Evolutionary conservation across 2,888 invertebrate species (phyloP).

Genomic region (Hydropsyche betteni): DNA sequence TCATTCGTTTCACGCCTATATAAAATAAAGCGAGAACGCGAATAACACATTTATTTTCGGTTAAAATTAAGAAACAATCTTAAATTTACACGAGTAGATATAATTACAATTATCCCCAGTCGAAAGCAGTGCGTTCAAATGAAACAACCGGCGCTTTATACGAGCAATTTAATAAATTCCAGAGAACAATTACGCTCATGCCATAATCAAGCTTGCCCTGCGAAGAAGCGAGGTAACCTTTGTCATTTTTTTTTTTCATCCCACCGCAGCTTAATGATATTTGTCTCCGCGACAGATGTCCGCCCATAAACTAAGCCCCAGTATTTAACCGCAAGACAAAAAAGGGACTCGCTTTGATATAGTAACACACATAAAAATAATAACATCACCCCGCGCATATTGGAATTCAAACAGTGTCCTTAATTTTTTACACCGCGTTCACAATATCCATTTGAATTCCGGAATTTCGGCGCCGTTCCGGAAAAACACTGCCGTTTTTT

Average conservation of each 20-base stretch:
- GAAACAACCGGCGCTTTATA: too few relatives aligned
- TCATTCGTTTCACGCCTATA: too few relatives aligned
- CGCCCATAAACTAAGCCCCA: constrained; percentile 25
- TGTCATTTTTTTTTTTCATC: constrained; percentile 6
- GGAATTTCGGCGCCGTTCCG: neutral
- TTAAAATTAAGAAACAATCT: too few relatives aligned
- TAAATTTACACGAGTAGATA: too few relatives aligned
- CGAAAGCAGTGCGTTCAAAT: too few relatives aligned
- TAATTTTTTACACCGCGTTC: too few relatives aligned
- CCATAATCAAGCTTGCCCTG: too few relatives aligned
- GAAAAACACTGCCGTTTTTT: constrained; percentile 6
- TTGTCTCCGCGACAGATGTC: constrained; percentile 28
- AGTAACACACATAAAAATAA: neutral
- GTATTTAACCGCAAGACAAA: constrained; percentile 3
- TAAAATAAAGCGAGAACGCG: too few relatives aligned
- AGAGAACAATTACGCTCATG: too few relatives aligned
- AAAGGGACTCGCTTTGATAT: constrained; percentile 1
- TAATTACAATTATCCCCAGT: too few relatives aligned
- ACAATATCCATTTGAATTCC: neutral
- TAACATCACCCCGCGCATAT: neutral
- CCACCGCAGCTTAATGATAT: constrained; percentile 9
- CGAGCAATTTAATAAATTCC: neutral
- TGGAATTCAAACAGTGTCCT: too few relatives aligned
- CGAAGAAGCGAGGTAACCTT: constrained; percentile 1
- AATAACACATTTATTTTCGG: too few relatives aligned